These are phyloP conservation scores for Desmophyllum pertusum DNA, from an alignment of 92 coral and sea anemone species.

Conservation along the genomic window DNA sequence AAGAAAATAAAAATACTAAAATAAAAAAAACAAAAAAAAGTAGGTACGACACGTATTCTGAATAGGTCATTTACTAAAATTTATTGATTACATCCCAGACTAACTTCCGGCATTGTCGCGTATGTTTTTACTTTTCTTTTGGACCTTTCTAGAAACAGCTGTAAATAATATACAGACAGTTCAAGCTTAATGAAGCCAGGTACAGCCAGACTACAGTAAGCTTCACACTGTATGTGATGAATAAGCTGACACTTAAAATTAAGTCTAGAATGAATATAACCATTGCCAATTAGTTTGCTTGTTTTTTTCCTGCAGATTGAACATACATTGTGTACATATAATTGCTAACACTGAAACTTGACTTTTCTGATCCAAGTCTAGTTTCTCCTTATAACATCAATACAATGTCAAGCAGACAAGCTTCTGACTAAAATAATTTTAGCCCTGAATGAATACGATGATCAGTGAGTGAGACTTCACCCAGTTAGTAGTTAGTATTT, in stretches of 20 bases:
- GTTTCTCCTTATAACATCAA: not conserved
- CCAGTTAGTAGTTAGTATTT: not conserved
- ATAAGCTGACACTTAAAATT: not conserved
- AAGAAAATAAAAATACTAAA: no score
- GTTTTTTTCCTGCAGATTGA: not conserved
- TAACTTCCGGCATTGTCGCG: no score
- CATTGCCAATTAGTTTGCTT: not conserved
- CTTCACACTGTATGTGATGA: not conserved
- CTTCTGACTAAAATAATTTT: not conserved
- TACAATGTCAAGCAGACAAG: not conserved
- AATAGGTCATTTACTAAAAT: no score
- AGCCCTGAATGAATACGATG: not conserved
- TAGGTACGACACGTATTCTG: no score
- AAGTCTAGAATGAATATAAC: not conserved
- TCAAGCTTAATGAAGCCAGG: not conserved
- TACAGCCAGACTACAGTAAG: not conserved
- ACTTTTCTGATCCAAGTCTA: not conserved
- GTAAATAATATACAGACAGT: no score
- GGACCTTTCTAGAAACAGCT: no score
- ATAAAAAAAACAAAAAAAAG: no score
- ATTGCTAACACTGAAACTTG: not conserved
- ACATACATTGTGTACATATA: not conserved
- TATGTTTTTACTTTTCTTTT: no score
- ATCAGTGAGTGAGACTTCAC: not conserved
- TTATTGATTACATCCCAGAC: no score